Evolutionary conservation across 2,888 invertebrate species (phyloP), one percentile per base, ranked within the genome.

Genomic region (Synanthedon formicaeformis): DNA sequence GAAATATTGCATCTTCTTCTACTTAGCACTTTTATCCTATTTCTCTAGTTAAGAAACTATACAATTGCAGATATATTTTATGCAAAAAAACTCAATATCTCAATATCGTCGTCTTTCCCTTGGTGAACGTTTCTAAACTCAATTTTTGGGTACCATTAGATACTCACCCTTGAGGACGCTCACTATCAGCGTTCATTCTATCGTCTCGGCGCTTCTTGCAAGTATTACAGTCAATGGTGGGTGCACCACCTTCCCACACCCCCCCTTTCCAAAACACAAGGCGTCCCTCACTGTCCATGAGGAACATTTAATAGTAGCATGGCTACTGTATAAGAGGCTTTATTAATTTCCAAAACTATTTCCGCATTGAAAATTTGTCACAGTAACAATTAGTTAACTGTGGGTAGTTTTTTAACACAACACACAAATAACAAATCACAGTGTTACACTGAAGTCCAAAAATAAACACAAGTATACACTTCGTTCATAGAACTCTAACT

Each of bases 211-310:
- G 74, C 66, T 81, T 83, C 69, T 82, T 85, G 65, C 86, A 86
- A 57, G 85, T 86, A 65, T 81, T 80, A 61, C 86, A 86, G 61
- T 58, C 76, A 48, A 86, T 69, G 57, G 86, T 83, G 52, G 85
- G 86, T 14, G 85, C 82, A 48, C 74, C 81, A 2, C 78, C 81
- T 62, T 82, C 85, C 84, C 84, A 85, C 57, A 86, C 67, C 52
- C 86, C 86, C 41, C 78, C 75, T 67, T 86, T 85, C 86, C 86
- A 86, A 63, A 85, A 85, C 58, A 85, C 75, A 55, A 86, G 67
- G 45, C 82, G 73, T 54, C 86, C 87, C 63, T 86, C 86, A 73
- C 78, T 78, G 68, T 86, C 86, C 86, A 86, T 86, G 59, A 66
- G 69, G 65, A 14, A 45, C 45, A 45, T 14, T 13, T 6, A 41